These are phyloP conservation scores for Scaptomyza polygonia DNA, from an alignment of 2,888 invertebrate species.

Conservation along the genomic window DNA sequence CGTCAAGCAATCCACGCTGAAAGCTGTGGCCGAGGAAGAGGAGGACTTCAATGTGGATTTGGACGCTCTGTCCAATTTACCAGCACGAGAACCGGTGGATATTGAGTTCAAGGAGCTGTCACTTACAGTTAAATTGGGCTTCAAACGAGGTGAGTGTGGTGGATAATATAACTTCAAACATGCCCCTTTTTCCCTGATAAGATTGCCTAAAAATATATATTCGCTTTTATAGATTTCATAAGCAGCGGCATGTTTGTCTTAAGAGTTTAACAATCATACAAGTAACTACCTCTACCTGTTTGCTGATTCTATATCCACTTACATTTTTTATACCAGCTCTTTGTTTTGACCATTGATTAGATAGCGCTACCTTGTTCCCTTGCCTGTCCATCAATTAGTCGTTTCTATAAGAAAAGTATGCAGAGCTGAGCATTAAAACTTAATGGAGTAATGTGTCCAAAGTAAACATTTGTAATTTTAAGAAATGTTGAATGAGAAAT, in stretches of 20 bases:
- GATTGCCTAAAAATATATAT: constrained; percentile 54
- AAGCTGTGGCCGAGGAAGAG: constrained; percentile 53
- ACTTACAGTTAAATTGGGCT: constrained; percentile 89
- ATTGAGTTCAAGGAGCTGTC: constrained; percentile 90
- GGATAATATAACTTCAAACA: constrained; percentile 49
- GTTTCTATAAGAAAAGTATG: constrained; percentile 16
- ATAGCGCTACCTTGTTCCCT: constrained; percentile 50
- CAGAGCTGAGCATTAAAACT: constrained; percentile 10
- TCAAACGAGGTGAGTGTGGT: constrained; percentile 88
- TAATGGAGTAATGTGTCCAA: not conserved
- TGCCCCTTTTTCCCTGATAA: constrained; percentile 52
- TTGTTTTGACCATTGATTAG: constrained; percentile 56
- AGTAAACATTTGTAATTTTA: not conserved
- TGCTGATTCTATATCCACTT: constrained; percentile 20
- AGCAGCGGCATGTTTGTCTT: constrained; percentile 49
- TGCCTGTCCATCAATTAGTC: constrained; percentile 49
- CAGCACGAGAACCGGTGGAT: constrained; percentile 87
- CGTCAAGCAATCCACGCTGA: constrained; percentile 39
- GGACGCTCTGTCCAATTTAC: constrained; percentile 81
- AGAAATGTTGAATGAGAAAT: not conserved
- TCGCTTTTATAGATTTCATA: constrained; percentile 45
- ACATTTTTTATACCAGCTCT: constrained; percentile 17
- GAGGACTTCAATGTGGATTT: constrained; percentile 55
- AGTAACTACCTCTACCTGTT: constrained; percentile 57
- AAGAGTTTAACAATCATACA: constrained; percentile 34